Percentiles rank a stretch among this genome's conserved stretches.
These are phyloP conservation scores for Epiblema foenella DNA, from an alignment of 2,888 invertebrate species.

Conservation along the genomic window DNA sequence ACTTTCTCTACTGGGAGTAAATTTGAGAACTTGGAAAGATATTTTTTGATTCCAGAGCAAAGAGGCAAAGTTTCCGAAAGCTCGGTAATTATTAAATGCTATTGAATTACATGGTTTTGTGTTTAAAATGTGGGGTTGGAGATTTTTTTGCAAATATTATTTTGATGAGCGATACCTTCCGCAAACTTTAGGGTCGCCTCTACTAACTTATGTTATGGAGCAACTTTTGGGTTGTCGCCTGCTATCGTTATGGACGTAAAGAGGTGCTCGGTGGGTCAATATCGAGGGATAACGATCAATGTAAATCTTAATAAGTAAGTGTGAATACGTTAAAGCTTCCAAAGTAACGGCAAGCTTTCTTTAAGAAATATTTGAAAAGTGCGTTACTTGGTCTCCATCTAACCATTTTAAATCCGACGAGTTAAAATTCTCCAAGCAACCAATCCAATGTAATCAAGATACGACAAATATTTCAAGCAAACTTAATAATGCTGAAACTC, in stretches of 20 bases:
- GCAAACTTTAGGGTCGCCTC: slow-evolving; percentile 39
- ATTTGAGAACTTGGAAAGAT: slow-evolving; percentile 40
- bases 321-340: neutral
- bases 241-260: slow-evolving; percentile 16
- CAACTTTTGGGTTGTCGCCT: slow-evolving; percentile 32
- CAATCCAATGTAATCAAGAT: slow-evolving; percentile 24
- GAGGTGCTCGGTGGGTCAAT: slow-evolving; percentile 17
- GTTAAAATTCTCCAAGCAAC: slow-evolving; percentile 10
- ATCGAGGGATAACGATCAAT: neutral
- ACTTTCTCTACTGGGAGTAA: slow-evolving; percentile 35
- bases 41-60: slow-evolving; percentile 31
- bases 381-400: neutral
- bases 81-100: slow-evolving; percentile 29
- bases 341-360: neutral
- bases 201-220: slow-evolving; percentile 35
- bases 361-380: neutral
- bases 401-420: neutral
- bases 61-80: slow-evolving; percentile 28
- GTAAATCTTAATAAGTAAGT: neutral
- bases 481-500: slow-evolving; percentile 15
- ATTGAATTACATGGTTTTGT: slow-evolving; percentile 28
- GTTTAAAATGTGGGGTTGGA: slow-evolving; percentile 22
- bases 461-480: slow-evolving; percentile 30
- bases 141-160: slow-evolving; percentile 22
- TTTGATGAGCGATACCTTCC: slow-evolving; percentile 26